Evolutionary conservation across 2,113 vertebrate species (phyloP), one percentile per base, ranked within the genome.

Genomic region (Oryzias melastigma): DNA sequence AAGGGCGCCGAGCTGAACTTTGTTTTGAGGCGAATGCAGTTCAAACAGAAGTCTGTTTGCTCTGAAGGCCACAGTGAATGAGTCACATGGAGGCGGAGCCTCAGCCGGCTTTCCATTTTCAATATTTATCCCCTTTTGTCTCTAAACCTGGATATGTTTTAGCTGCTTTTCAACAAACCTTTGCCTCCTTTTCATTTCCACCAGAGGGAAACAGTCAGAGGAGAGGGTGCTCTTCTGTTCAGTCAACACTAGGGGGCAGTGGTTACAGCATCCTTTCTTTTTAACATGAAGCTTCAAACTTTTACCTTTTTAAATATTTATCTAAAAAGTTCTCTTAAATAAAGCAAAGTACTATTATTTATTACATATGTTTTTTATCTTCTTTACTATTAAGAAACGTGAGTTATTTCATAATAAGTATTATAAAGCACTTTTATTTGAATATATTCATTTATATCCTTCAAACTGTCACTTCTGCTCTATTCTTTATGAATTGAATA

Each of bases 51-150:
- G 71, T 57, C 72, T 94, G 92, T 96, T 96, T 96, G 89, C 85
- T 75, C 67, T 80, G 84, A 88, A 89, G 81, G 87, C 35, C 74
- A 90, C 81, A 90, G 87, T 77, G 87, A 87, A 87, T 92, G 91
- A 85, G 62, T 84, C 60, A 53, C 72, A 35, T 52, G 65, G 56
- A 15, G 54, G 49, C 47, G 16, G 29, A 35, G 35, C 35, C 35
- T 29, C 27, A 29, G 27, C 5, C 27, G 85, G 85, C 22, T 83
- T 72, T 65, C 71, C 83, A 89, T 90, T 87, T 90, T 89, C 87
- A 95, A 93, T 94, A 93, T 95, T 96, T 90, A 89, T 93, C 82
- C 75, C 85, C 91, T 91, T 94, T 91, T 79, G 71, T 87, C 65
- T 77, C 59, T 5, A 13, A 35, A 35, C 35, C 10, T 3, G 35